Conservation (phyloP, 1,140 invertebrate species). For the Homalodisca vitripennis region DNA sequence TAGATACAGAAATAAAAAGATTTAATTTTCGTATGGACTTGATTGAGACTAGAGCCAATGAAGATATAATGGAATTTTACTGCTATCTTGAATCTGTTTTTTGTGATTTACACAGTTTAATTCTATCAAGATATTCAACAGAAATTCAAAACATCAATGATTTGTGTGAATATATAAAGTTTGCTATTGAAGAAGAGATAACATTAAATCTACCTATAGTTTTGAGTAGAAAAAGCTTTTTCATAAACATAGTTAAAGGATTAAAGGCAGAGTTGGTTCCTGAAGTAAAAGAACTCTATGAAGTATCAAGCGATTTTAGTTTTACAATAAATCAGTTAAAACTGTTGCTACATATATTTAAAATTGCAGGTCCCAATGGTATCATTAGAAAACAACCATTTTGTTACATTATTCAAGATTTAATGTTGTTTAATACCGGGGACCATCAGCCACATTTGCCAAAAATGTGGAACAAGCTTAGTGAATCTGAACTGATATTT, state of each 20-base stretch:
- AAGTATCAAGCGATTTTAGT: not conserved
- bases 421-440: constrained; percentile 51
- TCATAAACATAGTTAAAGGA: constrained; percentile 33
- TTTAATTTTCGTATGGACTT: constrained; percentile 49
- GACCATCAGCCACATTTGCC: constrained; percentile 51
- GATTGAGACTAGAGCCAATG: constrained; percentile 47
- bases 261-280: constrained; percentile 35
- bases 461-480: constrained; percentile 52
- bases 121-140: constrained; percentile 47
- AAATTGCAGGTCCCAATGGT: constrained; percentile 54
- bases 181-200: constrained; percentile 55
- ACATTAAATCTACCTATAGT: constrained; percentile 50
- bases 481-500: constrained; percentile 49
- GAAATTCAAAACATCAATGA: constrained; percentile 56
- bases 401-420: constrained; percentile 57
- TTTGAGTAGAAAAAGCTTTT: constrained; percentile 51
- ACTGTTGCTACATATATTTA: constrained; percentile 51
- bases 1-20: constrained; percentile 54
- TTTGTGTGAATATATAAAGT: constrained; percentile 53
- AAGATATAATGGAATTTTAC: constrained; percentile 45
- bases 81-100: constrained; percentile 17
- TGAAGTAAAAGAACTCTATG: constrained; percentile 41
- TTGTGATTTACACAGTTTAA: not conserved
- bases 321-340: constrained; percentile 48
- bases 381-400: constrained; percentile 52